Evolutionary conservation across 2,888 invertebrate genomes (phyloP).

Genomic region (Mechanitis mazaeus): DNA sequence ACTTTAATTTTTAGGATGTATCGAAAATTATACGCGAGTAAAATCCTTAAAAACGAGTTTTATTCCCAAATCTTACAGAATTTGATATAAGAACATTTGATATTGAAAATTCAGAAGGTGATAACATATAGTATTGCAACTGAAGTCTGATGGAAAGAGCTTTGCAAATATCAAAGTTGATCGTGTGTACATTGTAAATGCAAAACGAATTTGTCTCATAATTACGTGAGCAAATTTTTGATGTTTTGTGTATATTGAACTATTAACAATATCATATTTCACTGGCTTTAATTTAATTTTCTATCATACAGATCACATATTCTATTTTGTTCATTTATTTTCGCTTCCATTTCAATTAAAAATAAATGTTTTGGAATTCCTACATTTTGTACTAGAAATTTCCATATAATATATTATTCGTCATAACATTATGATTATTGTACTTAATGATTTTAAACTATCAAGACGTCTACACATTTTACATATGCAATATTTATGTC

Average conservation of each 20-base stretch:
- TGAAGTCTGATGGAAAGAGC: constrained; percentile 11
- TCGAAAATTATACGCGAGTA: too few species aligned
- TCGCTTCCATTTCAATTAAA: too few species aligned
- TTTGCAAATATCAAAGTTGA: constrained; percentile 14
- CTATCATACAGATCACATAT: not conserved
- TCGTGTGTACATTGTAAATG: constrained; percentile 9
- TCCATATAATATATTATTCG: too few species aligned
- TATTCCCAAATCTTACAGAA: too few species aligned
- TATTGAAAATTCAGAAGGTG: constrained; percentile 14
- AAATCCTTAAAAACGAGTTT: too few species aligned
- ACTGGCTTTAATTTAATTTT: not conserved
- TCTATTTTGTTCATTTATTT: not conserved
- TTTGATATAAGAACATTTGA: too few species aligned
- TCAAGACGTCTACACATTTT: too few species aligned
- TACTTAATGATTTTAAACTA: too few species aligned
- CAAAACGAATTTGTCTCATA: constrained; percentile 12
- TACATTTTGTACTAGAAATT: too few species aligned
- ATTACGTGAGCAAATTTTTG: not conserved
- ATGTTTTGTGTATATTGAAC: not conserved
- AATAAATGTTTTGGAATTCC: not conserved
- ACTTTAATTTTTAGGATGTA: too few species aligned
- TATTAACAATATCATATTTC: not conserved
- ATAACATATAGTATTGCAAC: constrained; percentile 16
- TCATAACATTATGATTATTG: too few species aligned
- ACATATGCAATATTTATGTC: too few species aligned